Evolutionary conservation across 2,888 invertebrate genomes (phyloP), one percentile per base, ranked within the genome.

Genomic region (Brachypterus glaber): DNA sequence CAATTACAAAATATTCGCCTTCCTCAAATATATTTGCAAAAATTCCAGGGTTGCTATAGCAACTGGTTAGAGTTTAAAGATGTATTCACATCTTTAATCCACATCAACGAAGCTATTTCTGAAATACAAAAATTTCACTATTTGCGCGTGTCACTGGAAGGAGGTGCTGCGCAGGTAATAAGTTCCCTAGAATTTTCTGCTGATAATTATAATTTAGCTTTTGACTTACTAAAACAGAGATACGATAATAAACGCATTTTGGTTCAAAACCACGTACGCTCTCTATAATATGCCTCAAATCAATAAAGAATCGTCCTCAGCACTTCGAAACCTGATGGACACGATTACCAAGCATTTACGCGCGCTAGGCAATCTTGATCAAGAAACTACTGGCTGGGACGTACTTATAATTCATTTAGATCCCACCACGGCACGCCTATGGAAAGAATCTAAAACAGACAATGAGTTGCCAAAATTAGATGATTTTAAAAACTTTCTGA

Each of bases 111-210:
- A 9, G 17, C 21, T 9, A 17, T 29, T 5, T 1, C 30, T 3
- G 5, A 3, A 1, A 36, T 43, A n/a, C 43, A 40, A 37, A 43
- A 43, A 13, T 43, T 44, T 18, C 42, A 45, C 24, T 43, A 43
- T 33, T 25, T 44, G n/a, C 11, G 41, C 2, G 32, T 35, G 4
- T 39, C 21, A 4, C 29, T 45, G 11, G 27, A 17, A 15, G 26
- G 31, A 4, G 16, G 17, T 9, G 43, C 44, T 1, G 8, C 33
- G 2, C 27, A 45, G 17, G 17, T 45, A 5, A 39, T 45, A 2
- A 25, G 33, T 16, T 30, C 39, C 14, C 24, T 46, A 25, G 35
- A 39, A 18, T 18, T 40, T 21, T 43, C 39, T 16, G 33, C 4
- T 2, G 15, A 18, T 7, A 44, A 35, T 32, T 44, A 43, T 29